A percentile compares a stretch with the other conserved stretches of the same genome.
Conservation (phyloP, 2,113 vertebrate genomes). For the Campylomormyrus tamandua region DNA sequence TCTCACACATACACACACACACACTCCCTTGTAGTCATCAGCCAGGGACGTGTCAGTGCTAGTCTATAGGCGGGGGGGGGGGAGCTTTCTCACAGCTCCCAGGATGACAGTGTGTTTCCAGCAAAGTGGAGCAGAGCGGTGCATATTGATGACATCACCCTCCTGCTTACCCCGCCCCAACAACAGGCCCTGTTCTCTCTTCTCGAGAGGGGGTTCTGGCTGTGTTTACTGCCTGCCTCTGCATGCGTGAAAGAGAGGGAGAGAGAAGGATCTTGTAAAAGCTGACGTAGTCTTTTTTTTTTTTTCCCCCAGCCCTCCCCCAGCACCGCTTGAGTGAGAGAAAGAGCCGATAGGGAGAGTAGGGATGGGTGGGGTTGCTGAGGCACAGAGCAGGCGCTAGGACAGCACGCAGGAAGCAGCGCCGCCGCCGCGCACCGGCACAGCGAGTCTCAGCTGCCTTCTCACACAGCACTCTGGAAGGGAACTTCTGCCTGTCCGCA, state of each 20-base stretch:
- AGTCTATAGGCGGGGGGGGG: background rate
- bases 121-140: slow-evolving; percentile 7
- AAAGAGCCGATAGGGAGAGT: background rate
- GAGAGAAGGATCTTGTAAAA: background rate
- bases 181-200: slow-evolving; percentile 1
- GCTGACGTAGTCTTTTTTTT: background rate
- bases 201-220: background rate
- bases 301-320: background rate
- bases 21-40: slow-evolving; percentile 20
- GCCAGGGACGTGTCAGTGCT: slow-evolving; percentile 1
- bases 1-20: background rate
- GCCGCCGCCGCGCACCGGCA: background rate
- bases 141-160: slow-evolving; percentile 7
- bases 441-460: background rate
- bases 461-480: background rate
- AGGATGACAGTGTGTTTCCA: background rate
- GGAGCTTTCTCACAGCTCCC: no score
- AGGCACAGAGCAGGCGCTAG: background rate
- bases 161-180: background rate
- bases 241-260: background rate
- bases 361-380: background rate
- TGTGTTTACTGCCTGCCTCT: slow-evolving; percentile 13
- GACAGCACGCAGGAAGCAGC: background rate
- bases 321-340: background rate
- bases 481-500: background rate